Conservation (phyloP, 2,888 invertebrate genomes). For the Microctonus brassicae region DNA sequence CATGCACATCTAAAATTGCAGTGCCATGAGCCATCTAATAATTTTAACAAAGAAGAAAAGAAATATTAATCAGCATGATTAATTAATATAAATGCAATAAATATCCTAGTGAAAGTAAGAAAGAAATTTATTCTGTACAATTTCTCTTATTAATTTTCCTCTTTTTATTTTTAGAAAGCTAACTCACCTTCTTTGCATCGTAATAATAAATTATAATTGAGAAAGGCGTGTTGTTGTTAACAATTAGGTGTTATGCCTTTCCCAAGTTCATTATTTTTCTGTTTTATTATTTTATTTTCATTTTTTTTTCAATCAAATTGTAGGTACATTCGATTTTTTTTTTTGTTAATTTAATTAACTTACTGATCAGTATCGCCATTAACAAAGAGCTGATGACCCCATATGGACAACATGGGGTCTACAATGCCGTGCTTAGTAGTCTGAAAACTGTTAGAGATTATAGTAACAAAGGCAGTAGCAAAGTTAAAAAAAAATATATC, state of each 20-base stretch:
- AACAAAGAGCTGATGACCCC: conserved; percentile 98
- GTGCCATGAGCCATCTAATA: conserved; percentile 34
- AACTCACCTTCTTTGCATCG: background rate
- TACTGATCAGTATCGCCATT: conserved; percentile 98
- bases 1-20: conserved; percentile 45
- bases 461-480: conserved; percentile 45
- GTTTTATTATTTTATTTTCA: background rate
- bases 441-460: conserved; percentile 73
- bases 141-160: background rate
- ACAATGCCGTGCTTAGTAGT: conserved; percentile 92
- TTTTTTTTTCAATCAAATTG: conserved; percentile 8
- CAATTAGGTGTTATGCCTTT: conserved; percentile 45
- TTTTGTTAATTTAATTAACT: conserved; percentile 70
- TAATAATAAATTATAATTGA: background rate
- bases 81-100: background rate
- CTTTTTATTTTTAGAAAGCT: background rate
- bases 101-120: background rate
- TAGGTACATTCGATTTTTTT: conserved; percentile 35
- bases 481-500: conserved; percentile 60
- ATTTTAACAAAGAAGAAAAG: background rate
- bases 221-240: background rate
- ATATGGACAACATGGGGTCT: conserved; percentile 98
- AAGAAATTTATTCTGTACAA: background rate
- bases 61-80: background rate
- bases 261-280: conserved; percentile 30